Evolutionary conservation across 2,888 invertebrate genomes (phyloP).

Genomic region (Cephus runcator): DNA sequence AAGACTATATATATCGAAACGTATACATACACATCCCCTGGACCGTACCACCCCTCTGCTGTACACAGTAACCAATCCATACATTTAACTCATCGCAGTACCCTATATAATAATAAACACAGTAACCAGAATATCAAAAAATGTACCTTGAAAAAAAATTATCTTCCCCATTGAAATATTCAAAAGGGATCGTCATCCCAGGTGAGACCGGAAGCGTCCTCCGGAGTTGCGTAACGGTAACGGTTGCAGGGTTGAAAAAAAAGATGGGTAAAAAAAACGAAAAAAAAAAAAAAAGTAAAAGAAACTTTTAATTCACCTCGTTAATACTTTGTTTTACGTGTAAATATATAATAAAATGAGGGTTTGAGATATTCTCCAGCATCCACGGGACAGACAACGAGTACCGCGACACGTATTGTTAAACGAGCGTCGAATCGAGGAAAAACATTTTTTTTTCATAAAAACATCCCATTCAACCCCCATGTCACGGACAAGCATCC

Average conservation of each 20-base stretch:
- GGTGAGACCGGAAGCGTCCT: background rate
- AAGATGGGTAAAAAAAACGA: background rate
- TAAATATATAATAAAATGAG: background rate
- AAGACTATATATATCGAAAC: background rate
- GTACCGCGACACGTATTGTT: background rate
- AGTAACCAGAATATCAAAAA: background rate
- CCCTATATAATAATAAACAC: background rate
- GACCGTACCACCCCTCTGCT: background rate
- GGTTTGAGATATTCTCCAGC: background rate
- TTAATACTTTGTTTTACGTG: slow-evolving; percentile 15
- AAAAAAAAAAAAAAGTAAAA: background rate
- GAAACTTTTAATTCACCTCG: slow-evolving; percentile 19
- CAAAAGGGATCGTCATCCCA: background rate
- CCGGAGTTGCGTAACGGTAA: background rate
- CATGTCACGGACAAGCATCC: background rate
- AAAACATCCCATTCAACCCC: background rate
- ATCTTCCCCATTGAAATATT: background rate
- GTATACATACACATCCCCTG: background rate
- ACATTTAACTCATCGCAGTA: background rate
- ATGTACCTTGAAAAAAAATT: background rate
- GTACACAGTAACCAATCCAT: background rate
- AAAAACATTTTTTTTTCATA: background rate
- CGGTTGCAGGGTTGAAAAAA: background rate
- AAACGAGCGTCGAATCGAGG: background rate
- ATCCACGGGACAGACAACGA: background rate